These are phyloP conservation scores for Mesorhabditis sp. DNA, from an alignment of 2,888 invertebrate genomes.

Conservation along the genomic window DNA sequence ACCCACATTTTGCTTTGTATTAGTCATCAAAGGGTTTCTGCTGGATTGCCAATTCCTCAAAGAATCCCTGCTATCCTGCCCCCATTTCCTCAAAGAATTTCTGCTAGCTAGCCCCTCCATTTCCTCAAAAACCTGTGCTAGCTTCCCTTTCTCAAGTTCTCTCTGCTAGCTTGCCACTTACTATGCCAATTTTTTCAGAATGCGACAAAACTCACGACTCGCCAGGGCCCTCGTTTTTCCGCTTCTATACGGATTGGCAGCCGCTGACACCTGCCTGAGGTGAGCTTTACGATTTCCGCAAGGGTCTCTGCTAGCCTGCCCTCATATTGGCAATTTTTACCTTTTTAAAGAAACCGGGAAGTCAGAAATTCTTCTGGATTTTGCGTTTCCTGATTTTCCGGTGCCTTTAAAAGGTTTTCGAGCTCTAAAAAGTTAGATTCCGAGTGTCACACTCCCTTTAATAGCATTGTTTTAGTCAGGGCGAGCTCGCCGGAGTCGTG, in stretches of 20 bases:
- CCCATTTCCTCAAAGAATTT: no score
- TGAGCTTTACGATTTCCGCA: background rate
- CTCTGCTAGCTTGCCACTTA: background rate
- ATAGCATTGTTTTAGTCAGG: slow-evolving; percentile 27
- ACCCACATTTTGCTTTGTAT: background rate
- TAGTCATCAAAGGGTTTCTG: no score
- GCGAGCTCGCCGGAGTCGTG: slow-evolving; percentile 46
- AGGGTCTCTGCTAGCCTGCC: no score
- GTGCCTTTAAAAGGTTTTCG: no score
- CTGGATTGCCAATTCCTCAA: no score
- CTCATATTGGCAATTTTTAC: no score
- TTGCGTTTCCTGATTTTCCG: no score
- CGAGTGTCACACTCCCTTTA: slow-evolving; percentile 7
- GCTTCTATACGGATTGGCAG: background rate
- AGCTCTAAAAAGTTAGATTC: background rate
- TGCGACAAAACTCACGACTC: background rate
- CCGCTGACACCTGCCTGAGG: slow-evolving; percentile 17
- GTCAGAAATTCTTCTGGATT: no score
- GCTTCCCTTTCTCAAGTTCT: slow-evolving; percentile 1
- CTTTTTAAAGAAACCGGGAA: no score
- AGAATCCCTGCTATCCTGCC: no score
- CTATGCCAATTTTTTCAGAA: no score
- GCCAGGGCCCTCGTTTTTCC: background rate
- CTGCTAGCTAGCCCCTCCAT: background rate
- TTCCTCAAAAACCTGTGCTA: background rate